Evolutionary conservation across 1,140 invertebrate genomes (phyloP).

Genomic region (Drosophila sechellia): DNA sequence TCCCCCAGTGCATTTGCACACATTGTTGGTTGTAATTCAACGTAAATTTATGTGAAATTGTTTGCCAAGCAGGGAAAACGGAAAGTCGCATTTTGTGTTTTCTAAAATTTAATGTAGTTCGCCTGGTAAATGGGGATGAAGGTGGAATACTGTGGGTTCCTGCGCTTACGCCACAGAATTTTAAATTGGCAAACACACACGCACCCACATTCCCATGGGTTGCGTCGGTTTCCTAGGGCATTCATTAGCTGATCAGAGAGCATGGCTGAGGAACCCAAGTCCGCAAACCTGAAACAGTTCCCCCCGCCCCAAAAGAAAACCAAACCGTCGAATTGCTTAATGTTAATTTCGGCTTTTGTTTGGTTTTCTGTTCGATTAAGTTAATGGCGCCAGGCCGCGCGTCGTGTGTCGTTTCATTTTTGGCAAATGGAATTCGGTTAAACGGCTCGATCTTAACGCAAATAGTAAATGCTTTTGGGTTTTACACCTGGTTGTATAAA

Average conservation of each 20-base stretch:
- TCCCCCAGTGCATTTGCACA: constrained; percentile 61
- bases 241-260: neutral
- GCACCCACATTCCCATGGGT: constrained; percentile 33
- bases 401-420: constrained; percentile 28
- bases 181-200: constrained; percentile 60
- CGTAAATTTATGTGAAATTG: constrained; percentile 79
- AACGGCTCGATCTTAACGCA: constrained; percentile 17
- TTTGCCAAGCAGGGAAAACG: constrained; percentile 55
- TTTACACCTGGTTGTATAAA: constrained; percentile 23
- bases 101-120: constrained; percentile 72
- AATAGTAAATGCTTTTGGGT: constrained; percentile 1
- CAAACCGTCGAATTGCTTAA: constrained; percentile 56
- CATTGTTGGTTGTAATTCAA: constrained; percentile 69
- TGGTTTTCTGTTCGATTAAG: constrained; percentile 71
- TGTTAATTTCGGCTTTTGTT: constrained; percentile 74
- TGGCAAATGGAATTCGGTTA: constrained; percentile 31
- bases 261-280: neutral
- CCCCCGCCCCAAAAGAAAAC: neutral
- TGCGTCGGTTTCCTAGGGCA: constrained; percentile 36
- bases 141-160: constrained; percentile 2
- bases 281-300: neutral
- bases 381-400: constrained; percentile 52
- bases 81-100: constrained; percentile 75
- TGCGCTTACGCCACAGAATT: constrained; percentile 53
- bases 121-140: constrained; percentile 10